Percentiles rank a stretch among this genome's conserved stretches.
phyloP scores from a whole-genome alignment of 2,888 invertebrate genomes.

The Ephialtes manifestator region DNA sequence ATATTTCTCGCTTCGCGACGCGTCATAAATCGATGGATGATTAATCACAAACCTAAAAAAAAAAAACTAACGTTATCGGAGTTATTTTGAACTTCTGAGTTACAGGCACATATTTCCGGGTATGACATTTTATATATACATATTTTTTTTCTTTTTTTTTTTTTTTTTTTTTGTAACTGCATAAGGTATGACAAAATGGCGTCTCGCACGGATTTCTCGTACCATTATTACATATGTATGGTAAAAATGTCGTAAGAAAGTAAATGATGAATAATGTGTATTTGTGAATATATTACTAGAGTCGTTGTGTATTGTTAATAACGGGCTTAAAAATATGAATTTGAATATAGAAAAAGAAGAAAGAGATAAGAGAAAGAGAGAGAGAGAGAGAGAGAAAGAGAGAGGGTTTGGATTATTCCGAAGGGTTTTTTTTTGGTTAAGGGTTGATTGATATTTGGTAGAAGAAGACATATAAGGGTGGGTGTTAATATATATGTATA shows the following conservation, averaged over 20 bases:
- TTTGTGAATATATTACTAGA: slow-evolving; percentile 18
- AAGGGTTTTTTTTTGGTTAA: slow-evolving; percentile 67
- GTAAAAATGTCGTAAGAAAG: slow-evolving; percentile 6
- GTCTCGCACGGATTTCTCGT: slow-evolving; percentile 50
- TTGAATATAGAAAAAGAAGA: slow-evolving; percentile 71
- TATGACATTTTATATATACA: slow-evolving; percentile 45
- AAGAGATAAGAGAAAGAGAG: slow-evolving; percentile 58
- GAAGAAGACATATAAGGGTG: slow-evolving; percentile 57
- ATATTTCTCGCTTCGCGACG: slow-evolving; percentile 54
- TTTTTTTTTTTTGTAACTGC: slow-evolving; percentile 1
- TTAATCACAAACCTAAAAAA: slow-evolving; percentile 56
- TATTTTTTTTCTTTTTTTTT: too few species aligned
- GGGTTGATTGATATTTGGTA: slow-evolving; percentile 62
- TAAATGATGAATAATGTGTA: slow-evolving; percentile 14
- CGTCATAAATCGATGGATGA: slow-evolving; percentile 65
- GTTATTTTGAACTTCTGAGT: slow-evolving; percentile 38
- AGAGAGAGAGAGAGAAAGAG: slow-evolving; percentile 52
- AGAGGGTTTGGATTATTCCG: slow-evolving; percentile 66
- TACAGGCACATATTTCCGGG: slow-evolving; percentile 41
- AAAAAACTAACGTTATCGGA: slow-evolving; percentile 20
- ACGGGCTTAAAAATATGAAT: slow-evolving; percentile 71
- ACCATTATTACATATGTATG: neutral
- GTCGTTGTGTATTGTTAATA: slow-evolving; percentile 29
- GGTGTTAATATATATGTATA: slow-evolving; percentile 68
- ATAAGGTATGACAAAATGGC: slow-evolving; percentile 12